phyloP scores from a whole-genome alignment of 2,888 invertebrate species.

The Synergus itoensis region DNA sequence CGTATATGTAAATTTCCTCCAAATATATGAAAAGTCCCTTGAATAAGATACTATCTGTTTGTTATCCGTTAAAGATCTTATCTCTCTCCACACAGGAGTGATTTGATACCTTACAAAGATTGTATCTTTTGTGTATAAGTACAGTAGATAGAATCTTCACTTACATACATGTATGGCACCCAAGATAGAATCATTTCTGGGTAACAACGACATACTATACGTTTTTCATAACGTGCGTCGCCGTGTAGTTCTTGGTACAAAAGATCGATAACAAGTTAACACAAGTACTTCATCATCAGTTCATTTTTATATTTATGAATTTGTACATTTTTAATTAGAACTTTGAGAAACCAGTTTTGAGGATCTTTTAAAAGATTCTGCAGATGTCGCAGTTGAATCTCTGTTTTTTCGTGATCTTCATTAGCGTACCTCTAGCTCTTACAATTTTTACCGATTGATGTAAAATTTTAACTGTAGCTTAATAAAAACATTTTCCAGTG shows the following conservation, averaged over 20 bases:
- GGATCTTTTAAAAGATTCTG: too few species aligned
- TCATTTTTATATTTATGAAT: not conserved
- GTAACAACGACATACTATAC: conserved; percentile 2
- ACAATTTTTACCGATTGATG: too few species aligned
- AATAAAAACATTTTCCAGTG: too few species aligned
- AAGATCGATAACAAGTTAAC: conserved; percentile 23
- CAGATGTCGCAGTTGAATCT: too few species aligned
- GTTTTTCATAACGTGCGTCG: conserved; percentile 21
- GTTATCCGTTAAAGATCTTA: conserved; percentile 3
- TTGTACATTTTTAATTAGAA: not conserved
- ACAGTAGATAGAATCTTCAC: conserved; percentile 13
- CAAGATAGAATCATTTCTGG: conserved; percentile 21
- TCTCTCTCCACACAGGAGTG: not conserved
- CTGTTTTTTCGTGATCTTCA: too few species aligned
- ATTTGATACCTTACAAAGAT: conserved; percentile 19
- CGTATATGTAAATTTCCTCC: not conserved
- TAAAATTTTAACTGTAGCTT: too few species aligned
- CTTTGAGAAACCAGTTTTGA: not conserved
- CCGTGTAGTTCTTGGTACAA: not conserved
- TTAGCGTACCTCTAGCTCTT: too few species aligned
- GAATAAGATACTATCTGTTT: not conserved
- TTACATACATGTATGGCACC: conserved; percentile 6
- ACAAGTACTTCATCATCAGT: not conserved
- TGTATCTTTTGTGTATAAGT: conserved; percentile 29
- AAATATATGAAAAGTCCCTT: not conserved